phyloP scores from a whole-genome alignment of 2,113 vertebrate species.

The Tetraodon nigroviridis region DNA sequence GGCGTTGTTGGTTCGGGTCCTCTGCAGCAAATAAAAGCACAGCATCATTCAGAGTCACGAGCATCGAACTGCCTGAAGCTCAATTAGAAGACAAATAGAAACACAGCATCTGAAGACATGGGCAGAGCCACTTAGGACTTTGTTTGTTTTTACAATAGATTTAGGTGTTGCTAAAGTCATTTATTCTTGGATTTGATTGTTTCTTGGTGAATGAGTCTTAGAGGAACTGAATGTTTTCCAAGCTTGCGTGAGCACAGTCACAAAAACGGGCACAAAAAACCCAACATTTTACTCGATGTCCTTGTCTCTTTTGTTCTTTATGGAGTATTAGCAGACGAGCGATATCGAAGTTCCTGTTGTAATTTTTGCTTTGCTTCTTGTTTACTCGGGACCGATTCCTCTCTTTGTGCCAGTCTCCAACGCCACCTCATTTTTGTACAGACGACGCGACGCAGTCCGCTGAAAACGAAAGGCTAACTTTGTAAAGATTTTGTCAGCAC shows the following conservation, averaged over 20 bases:
- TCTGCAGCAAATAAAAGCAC: slow-evolving; percentile 49
- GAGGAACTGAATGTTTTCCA: slow-evolving; percentile 52
- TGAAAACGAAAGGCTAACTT: slow-evolving; percentile 67
- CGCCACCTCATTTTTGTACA: slow-evolving; percentile 75
- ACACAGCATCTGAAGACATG: slow-evolving; percentile 29
- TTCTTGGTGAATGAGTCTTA: slow-evolving; percentile 28
- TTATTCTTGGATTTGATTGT: slow-evolving; percentile 21
- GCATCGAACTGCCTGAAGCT: slow-evolving; percentile 62
- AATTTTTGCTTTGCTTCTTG: slow-evolving; percentile 55
- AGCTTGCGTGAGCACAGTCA: slow-evolving; percentile 27
- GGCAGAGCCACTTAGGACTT: slow-evolving; percentile 23
- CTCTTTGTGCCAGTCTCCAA: slow-evolving; percentile 68
- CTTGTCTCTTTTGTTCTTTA: slow-evolving; percentile 37
- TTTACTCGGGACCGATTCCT: slow-evolving; percentile 61
- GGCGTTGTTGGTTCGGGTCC: slow-evolving; percentile 37
- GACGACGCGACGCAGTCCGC: slow-evolving; percentile 60
- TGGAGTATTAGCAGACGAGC: slow-evolving; percentile 39
- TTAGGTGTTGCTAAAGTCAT: slow-evolving; percentile 31
- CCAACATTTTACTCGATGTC: slow-evolving; percentile 13
- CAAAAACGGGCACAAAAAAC: slow-evolving; percentile 29
- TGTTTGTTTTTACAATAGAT: slow-evolving; percentile 38
- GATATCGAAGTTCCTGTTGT: slow-evolving; percentile 58
- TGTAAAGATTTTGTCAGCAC: slow-evolving; percentile 77
- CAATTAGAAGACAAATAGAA: slow-evolving; percentile 27
- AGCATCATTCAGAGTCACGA: slow-evolving; percentile 35